Conservation (phyloP, 2,113 vertebrate species). For the Hassar affinis region DNA sequence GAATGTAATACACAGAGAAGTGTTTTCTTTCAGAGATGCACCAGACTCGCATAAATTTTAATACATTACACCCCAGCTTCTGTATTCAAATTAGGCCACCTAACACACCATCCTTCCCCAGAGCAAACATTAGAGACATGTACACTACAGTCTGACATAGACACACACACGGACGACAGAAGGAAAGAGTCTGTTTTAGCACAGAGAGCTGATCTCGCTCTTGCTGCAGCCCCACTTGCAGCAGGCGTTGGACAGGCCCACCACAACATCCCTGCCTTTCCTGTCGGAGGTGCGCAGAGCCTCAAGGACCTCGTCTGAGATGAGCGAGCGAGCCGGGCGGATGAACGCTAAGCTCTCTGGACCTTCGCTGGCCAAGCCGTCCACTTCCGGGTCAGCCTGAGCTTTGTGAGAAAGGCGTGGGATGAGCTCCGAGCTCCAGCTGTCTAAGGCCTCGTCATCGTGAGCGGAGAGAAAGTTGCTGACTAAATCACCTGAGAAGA, state of each 20-base stretch:
- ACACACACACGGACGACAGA: not conserved
- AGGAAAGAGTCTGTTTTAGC: slow-evolving; percentile 60
- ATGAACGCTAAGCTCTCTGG: slow-evolving; percentile 51
- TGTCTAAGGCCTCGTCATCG: slow-evolving; percentile 60
- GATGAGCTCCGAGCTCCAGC: slow-evolving; percentile 61
- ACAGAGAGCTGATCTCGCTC: slow-evolving; percentile 81
- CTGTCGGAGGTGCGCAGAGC: slow-evolving; percentile 67
- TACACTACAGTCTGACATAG: not conserved
- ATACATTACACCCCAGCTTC: slow-evolving; percentile 7
- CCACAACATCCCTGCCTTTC: slow-evolving; percentile 70
- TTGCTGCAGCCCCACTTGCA: slow-evolving; percentile 85
- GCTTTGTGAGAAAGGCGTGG: slow-evolving; percentile 54
- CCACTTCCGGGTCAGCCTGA: slow-evolving; percentile 44
- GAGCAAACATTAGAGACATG: not conserved
- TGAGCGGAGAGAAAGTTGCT: slow-evolving; percentile 38
- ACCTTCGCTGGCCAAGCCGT: slow-evolving; percentile 52
- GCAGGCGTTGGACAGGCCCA: slow-evolving; percentile 77
- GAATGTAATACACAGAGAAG: not conserved
- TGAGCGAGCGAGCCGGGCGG: slow-evolving; percentile 61
- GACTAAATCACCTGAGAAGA: slow-evolving; percentile 56
- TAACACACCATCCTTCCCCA: not conserved
- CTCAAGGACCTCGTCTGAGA: slow-evolving; percentile 67
- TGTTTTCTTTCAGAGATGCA: not conserved
- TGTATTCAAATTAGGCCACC: slow-evolving; percentile 10
- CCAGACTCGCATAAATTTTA: slow-evolving; percentile 22